phyloP scores from a whole-genome alignment of 2,113 vertebrate genomes.

The Pitta sordida region DNA sequence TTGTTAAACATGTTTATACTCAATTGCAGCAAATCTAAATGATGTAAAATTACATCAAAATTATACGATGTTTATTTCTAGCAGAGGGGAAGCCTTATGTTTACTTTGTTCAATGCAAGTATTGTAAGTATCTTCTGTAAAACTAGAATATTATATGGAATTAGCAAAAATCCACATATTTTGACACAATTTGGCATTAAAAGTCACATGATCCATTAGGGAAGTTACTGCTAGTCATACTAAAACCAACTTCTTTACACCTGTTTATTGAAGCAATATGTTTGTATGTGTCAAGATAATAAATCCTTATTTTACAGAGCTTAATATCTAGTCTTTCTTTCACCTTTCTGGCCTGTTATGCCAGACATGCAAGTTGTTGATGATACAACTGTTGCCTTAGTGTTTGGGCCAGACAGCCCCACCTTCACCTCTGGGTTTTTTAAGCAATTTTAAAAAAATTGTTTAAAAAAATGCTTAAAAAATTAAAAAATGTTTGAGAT shows the following conservation, averaged over 20 bases:
- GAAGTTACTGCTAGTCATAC: not conserved
- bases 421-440: not conserved
- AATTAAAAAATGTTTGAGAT: not conserved
- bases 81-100: not conserved
- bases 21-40: not conserved
- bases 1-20: not conserved
- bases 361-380: not conserved
- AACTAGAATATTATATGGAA: not conserved
- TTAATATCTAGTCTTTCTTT: not conserved
- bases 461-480: no score
- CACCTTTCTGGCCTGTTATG: not conserved
- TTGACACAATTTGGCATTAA: not conserved
- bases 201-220: not conserved
- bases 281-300: not conserved
- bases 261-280: not conserved
- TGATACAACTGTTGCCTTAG: not conserved
- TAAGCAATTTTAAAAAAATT: no score
- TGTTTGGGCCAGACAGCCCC: not conserved
- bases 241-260: not conserved
- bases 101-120: not conserved
- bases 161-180: not conserved
- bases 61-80: not conserved
- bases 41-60: not conserved
- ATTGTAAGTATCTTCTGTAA: not conserved
- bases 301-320: not conserved